Conservation (phyloP, 2,888 invertebrate species). For the Tipula confusa region DNA sequence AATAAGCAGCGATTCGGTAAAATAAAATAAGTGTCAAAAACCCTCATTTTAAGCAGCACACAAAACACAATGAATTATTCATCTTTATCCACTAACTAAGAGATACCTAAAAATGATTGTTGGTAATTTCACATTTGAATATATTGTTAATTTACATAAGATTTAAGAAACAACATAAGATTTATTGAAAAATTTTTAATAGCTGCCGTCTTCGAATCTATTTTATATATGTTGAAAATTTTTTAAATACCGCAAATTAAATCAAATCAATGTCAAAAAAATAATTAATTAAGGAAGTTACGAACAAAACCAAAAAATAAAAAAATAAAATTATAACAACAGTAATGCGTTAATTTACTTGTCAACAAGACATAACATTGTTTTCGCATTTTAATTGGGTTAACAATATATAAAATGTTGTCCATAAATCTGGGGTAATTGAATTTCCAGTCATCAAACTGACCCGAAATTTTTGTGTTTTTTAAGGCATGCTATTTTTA, state of each 20-base stretch:
- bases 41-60: not conserved
- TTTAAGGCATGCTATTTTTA: not conserved
- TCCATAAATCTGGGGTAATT: not conserved
- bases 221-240: too few relatives aligned
- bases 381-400: not conserved
- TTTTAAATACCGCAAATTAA: not conserved
- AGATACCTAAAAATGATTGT: not conserved
- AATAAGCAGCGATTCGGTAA: not conserved
- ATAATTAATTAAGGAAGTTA: not conserved
- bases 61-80: conserved; percentile 13
- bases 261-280: not conserved
- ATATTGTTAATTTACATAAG: not conserved
- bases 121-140: not conserved
- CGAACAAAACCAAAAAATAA: not conserved
- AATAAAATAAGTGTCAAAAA: conserved; percentile 1
- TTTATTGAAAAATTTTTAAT: not conserved
- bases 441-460: not conserved
- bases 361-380: not conserved
- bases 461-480: not conserved
- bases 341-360: not conserved
- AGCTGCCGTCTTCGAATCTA: not conserved
- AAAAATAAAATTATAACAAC: too few relatives aligned
- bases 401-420: not conserved
- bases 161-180: not conserved
- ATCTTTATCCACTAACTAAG: not conserved